Percentiles rank a stretch among this genome's conserved stretches.
These are phyloP conservation scores for Parazoanthus darwini DNA, from an alignment of 92 coral and sea anemone species.

Conservation along the genomic window DNA sequence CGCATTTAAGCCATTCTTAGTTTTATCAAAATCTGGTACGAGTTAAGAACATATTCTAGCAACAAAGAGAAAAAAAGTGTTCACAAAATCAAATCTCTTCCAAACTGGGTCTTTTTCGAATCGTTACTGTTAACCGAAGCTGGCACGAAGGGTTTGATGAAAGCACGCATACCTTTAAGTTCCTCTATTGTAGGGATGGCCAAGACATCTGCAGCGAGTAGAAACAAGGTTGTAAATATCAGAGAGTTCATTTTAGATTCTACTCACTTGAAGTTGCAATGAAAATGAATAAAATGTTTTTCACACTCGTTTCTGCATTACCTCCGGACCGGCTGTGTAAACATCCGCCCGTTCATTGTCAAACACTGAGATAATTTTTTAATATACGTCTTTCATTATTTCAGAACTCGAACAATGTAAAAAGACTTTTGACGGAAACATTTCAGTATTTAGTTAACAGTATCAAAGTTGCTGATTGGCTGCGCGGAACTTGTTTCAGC, in stretches of 20 bases:
- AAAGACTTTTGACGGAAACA: not conserved
- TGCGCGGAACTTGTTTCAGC: not conserved
- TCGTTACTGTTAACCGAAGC: not conserved
- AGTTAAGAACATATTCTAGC: not conserved
- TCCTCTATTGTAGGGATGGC: not conserved
- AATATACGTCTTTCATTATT: not conserved
- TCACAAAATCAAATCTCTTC: not conserved
- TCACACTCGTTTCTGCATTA: not conserved
- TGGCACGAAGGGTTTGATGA: not conserved
- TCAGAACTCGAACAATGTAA: not conserved
- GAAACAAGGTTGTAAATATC: not conserved
- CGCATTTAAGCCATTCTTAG: not conserved
- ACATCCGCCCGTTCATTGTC: not conserved
- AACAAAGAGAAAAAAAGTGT: not conserved
- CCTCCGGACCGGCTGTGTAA: not conserved
- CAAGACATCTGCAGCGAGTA: not conserved
- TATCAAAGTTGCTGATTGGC: not conserved
- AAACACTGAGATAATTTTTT: not conserved
- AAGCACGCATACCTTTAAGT: not conserved
- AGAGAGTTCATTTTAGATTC: not conserved
- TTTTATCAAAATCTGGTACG: not conserved
- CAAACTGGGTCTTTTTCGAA: not conserved
- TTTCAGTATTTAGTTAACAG: not conserved
- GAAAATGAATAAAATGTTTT: not conserved
- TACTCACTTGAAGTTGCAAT: not conserved